Evolutionary conservation across 2,797 vertebrate species (phyloP).

Genomic region (Octomys mimax): DNA sequence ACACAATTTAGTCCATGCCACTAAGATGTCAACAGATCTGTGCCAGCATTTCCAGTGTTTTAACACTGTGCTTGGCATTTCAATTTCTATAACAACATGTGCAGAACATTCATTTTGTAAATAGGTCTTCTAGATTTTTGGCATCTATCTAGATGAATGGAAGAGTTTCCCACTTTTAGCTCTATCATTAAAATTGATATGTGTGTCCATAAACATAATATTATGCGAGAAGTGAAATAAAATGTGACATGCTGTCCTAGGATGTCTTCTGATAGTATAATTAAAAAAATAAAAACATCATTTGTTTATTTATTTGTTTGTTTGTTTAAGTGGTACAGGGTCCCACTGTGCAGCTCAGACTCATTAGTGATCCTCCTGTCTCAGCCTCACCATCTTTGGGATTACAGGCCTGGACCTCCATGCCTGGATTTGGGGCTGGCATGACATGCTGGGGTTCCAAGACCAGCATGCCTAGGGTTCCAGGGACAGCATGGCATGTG

Average conservation of each 20-base stretch:
- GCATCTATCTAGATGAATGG: not conserved
- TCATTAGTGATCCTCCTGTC: too few species aligned
- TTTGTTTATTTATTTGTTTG: too few species aligned
- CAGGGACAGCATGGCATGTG: too few species aligned
- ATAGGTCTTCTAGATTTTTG: not conserved
- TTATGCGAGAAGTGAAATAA: not conserved
- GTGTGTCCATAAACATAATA: not conserved
- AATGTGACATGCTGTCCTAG: not conserved
- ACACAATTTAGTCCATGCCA: not conserved
- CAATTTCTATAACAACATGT: not conserved
- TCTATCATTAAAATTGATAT: not conserved
- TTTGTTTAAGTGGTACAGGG: too few species aligned
- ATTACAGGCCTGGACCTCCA: too few species aligned
- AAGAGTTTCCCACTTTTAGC: not conserved
- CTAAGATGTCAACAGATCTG: not conserved
- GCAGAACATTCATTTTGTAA: not conserved
- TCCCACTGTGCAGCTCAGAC: too few species aligned
- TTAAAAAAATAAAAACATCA: too few species aligned
- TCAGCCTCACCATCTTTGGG: too few species aligned
- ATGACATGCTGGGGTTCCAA: too few species aligned
- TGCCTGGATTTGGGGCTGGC: too few species aligned
- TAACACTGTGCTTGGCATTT: not conserved
- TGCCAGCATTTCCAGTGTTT: not conserved
- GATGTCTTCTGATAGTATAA: not conserved
- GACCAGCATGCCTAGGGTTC: too few species aligned